Base-by-base conservation (phyloP, 2,888 invertebrate species). In the Phengaris alcon region DNA sequence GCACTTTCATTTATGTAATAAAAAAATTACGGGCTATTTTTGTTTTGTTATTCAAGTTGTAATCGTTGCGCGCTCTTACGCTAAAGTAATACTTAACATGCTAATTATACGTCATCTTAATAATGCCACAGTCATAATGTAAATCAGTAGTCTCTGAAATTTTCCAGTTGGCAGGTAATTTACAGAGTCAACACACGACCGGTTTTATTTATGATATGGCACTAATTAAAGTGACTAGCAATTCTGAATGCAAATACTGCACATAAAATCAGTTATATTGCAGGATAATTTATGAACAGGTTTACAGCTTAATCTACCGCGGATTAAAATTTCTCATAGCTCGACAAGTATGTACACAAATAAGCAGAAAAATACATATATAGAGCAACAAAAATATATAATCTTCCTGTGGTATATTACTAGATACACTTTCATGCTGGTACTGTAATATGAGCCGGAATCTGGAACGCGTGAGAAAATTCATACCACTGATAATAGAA, bases 201-300 rank as follows among this genome's bases (percentile, higher is more conserved):
- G 68, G 68, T 68, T 44, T 7, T 70, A 35, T 72, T 70, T 70
- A 70, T 70, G 70, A 70, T 70, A 72, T 52, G 22, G 7, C 35
- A 35, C 52, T 72, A 54, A 70, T 72, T 72, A 70, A 70, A 22
- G 35, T 8, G 64, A n/a, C 15, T n/a, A 3, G 52, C 52, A 22
- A 35, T 54, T 72, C 52, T 54, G 70, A 70, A 72, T 72, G 72
- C 54, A 72, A 72, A 72, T 72, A 22, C 64, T 72, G 52, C 6
- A 51, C 51, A 51, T 70, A 51, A 69, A 69, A 69, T 48, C 69
- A 69, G 48, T 48, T 69, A 69, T 69, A 69, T 48, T n/a, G 48
- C 64, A 15, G 35, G 12, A 35, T 64, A 64, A 64, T 64, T 64
- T 64, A 35, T 64, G 35, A 64, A 64, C 35, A 35, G 64, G 64